A percentile compares a stretch with the other conserved stretches of the same genome.
phyloP scores from a whole-genome alignment of 2,113 vertebrate genomes.

The Pelvicachromis taeniatus region DNA sequence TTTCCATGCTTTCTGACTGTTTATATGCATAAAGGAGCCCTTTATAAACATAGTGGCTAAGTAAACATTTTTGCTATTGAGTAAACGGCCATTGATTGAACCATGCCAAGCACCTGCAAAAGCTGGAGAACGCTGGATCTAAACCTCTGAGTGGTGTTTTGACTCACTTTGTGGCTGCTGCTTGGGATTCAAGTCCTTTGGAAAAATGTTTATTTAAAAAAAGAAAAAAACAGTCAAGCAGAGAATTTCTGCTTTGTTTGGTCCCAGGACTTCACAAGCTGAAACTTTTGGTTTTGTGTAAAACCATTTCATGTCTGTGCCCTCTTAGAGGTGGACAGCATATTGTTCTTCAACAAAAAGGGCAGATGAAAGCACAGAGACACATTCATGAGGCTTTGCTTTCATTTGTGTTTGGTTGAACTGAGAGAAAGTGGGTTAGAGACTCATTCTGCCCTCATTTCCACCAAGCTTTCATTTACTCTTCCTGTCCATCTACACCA shows the following conservation, averaged over 20 bases:
- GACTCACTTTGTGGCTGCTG: slow-evolving; percentile 62
- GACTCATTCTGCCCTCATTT: background rate
- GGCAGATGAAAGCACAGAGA: slow-evolving; percentile 11
- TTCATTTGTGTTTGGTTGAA: slow-evolving; percentile 12
- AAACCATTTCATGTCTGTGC: slow-evolving; percentile 35
- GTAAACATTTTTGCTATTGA: slow-evolving; percentile 56
- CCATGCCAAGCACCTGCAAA: slow-evolving; percentile 62
- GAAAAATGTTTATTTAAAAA: slow-evolving; percentile 67
- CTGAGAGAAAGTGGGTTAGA: slow-evolving; percentile 8
- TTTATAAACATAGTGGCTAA: slow-evolving; percentile 47
- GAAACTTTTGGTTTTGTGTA: slow-evolving; percentile 6
- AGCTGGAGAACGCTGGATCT: slow-evolving; percentile 34
- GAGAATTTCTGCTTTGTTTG: slow-evolving; percentile 46
- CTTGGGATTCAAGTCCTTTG: slow-evolving; percentile 65
- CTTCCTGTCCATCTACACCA: slow-evolving; percentile 19
- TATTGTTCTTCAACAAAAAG: slow-evolving; percentile 18
- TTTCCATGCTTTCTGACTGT: slow-evolving; percentile 46
- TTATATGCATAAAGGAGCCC: slow-evolving; percentile 34
- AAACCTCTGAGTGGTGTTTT: slow-evolving; percentile 57
- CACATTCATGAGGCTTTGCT: slow-evolving; percentile 37
- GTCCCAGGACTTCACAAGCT: slow-evolving; percentile 29
- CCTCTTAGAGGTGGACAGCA: slow-evolving; percentile 24
- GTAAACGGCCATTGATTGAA: slow-evolving; percentile 57
- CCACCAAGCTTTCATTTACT: slow-evolving; percentile 19
- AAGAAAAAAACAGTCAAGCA: slow-evolving; percentile 39